phyloP scores from a whole-genome alignment of 2,888 invertebrate genomes.

The Chloroclysta siterata region DNA sequence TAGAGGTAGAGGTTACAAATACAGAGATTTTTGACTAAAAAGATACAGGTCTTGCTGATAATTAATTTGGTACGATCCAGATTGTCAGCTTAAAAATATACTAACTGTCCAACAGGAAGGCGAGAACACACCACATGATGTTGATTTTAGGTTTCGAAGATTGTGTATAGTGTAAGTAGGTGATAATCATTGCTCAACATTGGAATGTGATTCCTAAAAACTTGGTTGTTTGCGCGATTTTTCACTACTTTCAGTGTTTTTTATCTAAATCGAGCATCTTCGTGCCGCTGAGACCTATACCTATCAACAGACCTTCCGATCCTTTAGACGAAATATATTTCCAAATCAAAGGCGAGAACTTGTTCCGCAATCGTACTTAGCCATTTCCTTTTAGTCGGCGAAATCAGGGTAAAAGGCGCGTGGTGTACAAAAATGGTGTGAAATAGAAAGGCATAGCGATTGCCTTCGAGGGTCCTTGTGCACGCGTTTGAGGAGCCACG shows the following conservation, averaged over 20 bases:
- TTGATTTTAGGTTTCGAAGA: too few species aligned
- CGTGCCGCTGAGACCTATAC: not conserved
- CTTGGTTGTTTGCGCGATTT: too few species aligned
- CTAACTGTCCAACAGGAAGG: too few species aligned
- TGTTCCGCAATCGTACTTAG: slow-evolving; percentile 38
- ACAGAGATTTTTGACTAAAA: too few species aligned
- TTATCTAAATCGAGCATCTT: not conserved
- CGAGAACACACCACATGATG: too few species aligned
- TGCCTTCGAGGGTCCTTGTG: slow-evolving; percentile 53
- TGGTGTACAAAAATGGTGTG: slow-evolving; percentile 44
- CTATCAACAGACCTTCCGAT: slow-evolving; percentile 13
- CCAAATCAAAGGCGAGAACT: slow-evolving; percentile 42
- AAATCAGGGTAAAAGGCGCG: slow-evolving; percentile 52
- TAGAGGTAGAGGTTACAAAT: too few species aligned
- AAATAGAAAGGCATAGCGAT: slow-evolving; percentile 47
- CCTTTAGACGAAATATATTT: slow-evolving; percentile 38
- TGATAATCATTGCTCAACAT: too few species aligned
- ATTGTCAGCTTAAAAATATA: too few species aligned
- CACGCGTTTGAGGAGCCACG: slow-evolving; percentile 47
- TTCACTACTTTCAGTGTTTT: too few species aligned
- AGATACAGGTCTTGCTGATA: too few species aligned
- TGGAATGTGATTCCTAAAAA: not conserved
- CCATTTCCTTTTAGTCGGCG: slow-evolving; percentile 44
- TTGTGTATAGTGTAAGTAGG: too few species aligned
- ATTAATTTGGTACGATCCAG: too few species aligned